phyloP scores from a whole-genome alignment of 30 jellyfish, hydroid and myxozoan genomes.

The Turritopsis rubra region DNA sequence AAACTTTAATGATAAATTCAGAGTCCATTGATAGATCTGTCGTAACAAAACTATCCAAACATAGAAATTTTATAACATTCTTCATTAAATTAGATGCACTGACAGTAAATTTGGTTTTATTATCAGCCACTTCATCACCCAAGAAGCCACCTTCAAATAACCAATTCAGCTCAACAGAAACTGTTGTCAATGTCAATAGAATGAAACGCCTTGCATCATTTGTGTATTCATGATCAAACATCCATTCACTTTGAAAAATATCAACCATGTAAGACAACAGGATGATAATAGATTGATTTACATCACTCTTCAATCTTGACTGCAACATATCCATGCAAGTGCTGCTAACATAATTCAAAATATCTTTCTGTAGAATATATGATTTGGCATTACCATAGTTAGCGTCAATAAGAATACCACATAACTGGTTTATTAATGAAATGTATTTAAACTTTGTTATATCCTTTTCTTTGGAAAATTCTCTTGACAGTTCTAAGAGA shows the following conservation, averaged over 20 bases:
- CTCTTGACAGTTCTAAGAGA: neutral
- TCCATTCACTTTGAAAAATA: constrained; percentile 5
- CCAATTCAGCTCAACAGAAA: constrained; percentile 6
- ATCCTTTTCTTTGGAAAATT: neutral
- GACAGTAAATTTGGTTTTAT: neutral
- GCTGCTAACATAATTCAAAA: neutral
- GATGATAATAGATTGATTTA: neutral
- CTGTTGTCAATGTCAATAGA: neutral
- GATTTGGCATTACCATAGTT: neutral
- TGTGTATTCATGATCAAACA: neutral
- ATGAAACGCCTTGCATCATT: neutral
- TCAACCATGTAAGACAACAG: neutral
- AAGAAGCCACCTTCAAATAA: neutral
- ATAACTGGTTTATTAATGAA: neutral
- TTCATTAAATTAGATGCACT: neutral
- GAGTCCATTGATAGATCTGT: neutral
- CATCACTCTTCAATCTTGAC: constrained; percentile 5
- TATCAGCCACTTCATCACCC: neutral
- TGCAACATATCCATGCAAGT: neutral
- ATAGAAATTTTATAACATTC: neutral
- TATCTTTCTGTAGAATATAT: neutral
- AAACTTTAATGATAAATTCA: neutral
- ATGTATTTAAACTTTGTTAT: neutral
- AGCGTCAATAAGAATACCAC: neutral
- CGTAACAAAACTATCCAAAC: neutral